A percentile compares a stretch with the other conserved stretches of the same genome.
These are phyloP conservation scores for Corvus moneduloides DNA, from an alignment of 2,113 vertebrate species.

Conservation along the genomic window DNA sequence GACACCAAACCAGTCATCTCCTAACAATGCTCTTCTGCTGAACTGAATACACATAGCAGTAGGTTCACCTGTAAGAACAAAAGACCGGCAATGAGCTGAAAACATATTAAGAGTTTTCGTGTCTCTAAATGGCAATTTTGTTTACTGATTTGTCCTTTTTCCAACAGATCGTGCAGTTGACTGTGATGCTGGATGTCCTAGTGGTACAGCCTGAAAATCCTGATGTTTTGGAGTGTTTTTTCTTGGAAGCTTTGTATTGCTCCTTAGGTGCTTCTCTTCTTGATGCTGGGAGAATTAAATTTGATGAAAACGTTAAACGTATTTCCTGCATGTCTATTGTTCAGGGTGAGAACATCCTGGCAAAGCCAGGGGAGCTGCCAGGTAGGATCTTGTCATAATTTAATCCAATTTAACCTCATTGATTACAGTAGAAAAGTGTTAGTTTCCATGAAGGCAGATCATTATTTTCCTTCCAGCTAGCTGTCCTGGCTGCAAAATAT, in stretches of 20 bases:
- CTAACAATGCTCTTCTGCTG: background rate
- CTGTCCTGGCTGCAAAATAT: background rate
- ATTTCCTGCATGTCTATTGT: constrained; percentile 76
- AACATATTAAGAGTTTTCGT: background rate
- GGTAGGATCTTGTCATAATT: constrained; percentile 70
- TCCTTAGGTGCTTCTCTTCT: constrained; percentile 88
- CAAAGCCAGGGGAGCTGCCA: constrained; percentile 87
- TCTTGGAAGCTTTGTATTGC: constrained; percentile 91
- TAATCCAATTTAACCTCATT: background rate
- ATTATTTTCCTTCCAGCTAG: background rate
- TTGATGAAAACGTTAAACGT: constrained; percentile 85
- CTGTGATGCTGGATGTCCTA: constrained; percentile 83
- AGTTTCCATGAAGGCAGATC: background rate
- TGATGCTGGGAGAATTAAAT: constrained; percentile 77
- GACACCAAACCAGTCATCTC: background rate
- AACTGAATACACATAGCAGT: background rate
- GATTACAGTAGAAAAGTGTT: background rate
- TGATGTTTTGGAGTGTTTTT: constrained; percentile 85
- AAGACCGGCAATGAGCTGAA: background rate
- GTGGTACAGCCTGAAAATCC: constrained; percentile 62
- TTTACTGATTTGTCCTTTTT: background rate
- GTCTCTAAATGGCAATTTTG: background rate
- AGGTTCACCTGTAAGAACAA: background rate
- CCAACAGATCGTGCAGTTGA: constrained; percentile 85
- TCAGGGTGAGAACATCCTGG: constrained; percentile 70